These are phyloP conservation scores for Onchidella celtica DNA, from an alignment of 2,888 invertebrate species.

Conservation along the genomic window DNA sequence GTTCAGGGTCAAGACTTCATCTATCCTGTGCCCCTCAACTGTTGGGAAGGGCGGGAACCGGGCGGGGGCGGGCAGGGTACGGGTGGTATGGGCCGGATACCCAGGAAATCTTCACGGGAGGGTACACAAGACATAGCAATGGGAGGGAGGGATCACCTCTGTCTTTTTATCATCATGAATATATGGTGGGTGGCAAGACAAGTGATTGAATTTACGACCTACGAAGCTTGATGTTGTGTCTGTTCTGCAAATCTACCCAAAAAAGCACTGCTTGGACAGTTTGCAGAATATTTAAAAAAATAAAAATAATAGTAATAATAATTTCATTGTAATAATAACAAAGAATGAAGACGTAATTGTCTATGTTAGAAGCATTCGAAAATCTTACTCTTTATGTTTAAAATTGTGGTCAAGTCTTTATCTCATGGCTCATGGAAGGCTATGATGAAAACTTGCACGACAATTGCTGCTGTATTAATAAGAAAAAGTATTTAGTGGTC, in stretches of 20 bases:
- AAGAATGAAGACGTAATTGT: too few species aligned
- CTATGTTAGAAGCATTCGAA: too few species aligned
- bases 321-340: neutral
- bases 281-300: neutral
- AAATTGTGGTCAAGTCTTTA: too few species aligned
- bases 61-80: constrained; percentile 69
- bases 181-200: neutral
- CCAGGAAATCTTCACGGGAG: constrained; percentile 53
- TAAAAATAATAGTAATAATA: neutral
- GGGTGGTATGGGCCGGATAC: constrained; percentile 59
- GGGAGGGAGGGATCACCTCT: constrained; percentile 27
- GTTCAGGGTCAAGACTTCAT: too few species aligned
- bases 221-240: neutral
- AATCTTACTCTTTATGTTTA: too few species aligned
- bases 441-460: too few species aligned
- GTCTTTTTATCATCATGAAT: neutral
- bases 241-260: neutral
- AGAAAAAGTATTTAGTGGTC: too few species aligned
- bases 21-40: constrained; percentile 55
- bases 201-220: too few species aligned
- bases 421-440: too few species aligned
- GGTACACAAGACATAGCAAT: constrained; percentile 4
- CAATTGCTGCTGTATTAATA: too few species aligned
- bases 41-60: constrained; percentile 64
- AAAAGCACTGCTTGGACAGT: neutral